Evolutionary conservation across 1,140 invertebrate species (phyloP).

Genomic region (Aradophagus sp.): DNA sequence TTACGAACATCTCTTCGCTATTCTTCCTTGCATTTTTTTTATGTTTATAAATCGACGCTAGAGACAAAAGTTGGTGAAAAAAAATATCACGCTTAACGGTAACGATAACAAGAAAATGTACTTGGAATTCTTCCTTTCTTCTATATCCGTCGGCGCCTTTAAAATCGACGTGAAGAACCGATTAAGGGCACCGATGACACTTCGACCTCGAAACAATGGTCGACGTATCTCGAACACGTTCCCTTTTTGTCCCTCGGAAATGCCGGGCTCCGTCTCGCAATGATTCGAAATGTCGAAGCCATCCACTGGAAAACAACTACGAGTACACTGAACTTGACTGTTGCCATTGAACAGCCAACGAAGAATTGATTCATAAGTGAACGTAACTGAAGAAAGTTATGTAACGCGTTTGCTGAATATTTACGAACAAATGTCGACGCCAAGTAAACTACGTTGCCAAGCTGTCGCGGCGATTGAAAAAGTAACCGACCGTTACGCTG

Average conservation of each 20-base stretch:
- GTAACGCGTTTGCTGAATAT: conserved; percentile 28
- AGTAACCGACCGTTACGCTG: no score
- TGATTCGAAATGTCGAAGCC: conserved; percentile 39
- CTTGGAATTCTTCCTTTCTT: no score
- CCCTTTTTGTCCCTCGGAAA: conserved; percentile 18
- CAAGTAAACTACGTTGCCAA: conserved; percentile 3
- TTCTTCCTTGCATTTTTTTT: no score
- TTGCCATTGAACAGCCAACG: conserved; percentile 37
- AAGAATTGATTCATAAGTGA: conserved; percentile 48
- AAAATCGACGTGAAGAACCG: not conserved
- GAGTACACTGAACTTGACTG: conserved; percentile 45
- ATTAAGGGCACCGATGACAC: conserved; percentile 1
- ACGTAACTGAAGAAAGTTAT: conserved; percentile 47
- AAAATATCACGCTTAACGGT: no score
- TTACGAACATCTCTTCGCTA: no score
- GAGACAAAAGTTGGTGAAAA: no score
- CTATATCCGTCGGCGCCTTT: no score
- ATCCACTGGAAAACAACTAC: conserved; percentile 46
- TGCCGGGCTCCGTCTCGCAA: conserved; percentile 20
- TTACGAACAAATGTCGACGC: conserved; percentile 23
- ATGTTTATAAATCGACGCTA: no score
- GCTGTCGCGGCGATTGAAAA: not conserved
- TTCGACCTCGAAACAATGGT: conserved; percentile 7
- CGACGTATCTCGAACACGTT: conserved; percentile 9
- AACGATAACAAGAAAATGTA: no score